Conservation (phyloP, 2,113 vertebrate species). For the Gavialis gangeticus region DNA sequence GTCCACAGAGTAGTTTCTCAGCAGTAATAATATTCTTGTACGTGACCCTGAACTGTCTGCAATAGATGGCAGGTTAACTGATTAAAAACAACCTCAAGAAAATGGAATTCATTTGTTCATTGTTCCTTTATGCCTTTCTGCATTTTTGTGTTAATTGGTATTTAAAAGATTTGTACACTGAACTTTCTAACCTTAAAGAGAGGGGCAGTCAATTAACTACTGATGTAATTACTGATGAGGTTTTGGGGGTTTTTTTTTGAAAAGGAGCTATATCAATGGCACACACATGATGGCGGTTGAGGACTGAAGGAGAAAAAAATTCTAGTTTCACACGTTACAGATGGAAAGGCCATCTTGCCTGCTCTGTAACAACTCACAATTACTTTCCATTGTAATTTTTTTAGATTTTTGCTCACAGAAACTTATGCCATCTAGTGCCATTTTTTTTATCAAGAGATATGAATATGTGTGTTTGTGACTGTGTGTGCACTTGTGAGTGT, state of each 20-base stretch:
- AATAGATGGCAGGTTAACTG: not conserved
- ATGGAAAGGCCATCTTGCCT: not conserved
- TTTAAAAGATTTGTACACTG: not conserved
- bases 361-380: not conserved
- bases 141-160: not conserved
- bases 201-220: not conserved
- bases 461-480: not conserved
- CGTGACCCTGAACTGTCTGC: not conserved
- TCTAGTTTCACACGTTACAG: not conserved
- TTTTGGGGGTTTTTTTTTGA: not conserved
- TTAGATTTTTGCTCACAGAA: not conserved
- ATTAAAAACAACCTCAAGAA: not conserved
- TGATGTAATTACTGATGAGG: not conserved
- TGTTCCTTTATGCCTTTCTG: not conserved
- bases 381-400: not conserved
- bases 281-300: not conserved
- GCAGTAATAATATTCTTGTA: slow-evolving; percentile 12
- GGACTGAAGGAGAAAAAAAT: not conserved
- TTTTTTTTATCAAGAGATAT: not conserved
- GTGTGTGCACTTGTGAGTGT: too few relatives aligned
- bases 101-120: not conserved
- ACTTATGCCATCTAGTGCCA: not conserved
- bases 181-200: not conserved
- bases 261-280: not conserved
- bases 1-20: slow-evolving; percentile 3